Evolutionary conservation across 2,888 invertebrate species (phyloP).

Genomic region (Drosophila nigricruria): DNA sequence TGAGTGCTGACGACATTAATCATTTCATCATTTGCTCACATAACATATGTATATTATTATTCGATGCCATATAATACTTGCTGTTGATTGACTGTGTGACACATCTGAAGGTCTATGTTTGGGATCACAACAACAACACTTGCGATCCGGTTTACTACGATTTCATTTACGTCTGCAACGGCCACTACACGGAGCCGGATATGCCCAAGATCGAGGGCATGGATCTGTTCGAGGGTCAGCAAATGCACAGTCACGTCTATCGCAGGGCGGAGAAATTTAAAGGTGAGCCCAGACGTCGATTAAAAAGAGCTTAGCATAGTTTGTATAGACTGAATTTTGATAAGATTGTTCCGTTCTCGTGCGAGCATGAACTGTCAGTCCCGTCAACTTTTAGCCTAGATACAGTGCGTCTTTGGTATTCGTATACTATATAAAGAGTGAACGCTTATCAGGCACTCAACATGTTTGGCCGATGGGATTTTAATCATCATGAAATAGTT

Average conservation of each 20-base stretch:
- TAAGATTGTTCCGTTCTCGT: conserved; percentile 7
- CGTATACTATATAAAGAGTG: conserved; percentile 5
- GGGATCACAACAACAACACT: conserved; percentile 75
- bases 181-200: conserved; percentile 93
- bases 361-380: not conserved
- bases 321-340: not conserved
- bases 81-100: not conserved
- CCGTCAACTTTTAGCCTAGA: conserved; percentile 14
- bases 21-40: conserved; percentile 11
- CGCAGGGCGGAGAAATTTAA: conserved; percentile 90
- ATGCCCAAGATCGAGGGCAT: conserved; percentile 90
- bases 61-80: not conserved
- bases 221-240: conserved; percentile 88
- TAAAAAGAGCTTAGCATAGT: not conserved
- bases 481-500: conserved; percentile 17
- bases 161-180: conserved; percentile 94
- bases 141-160: conserved; percentile 89
- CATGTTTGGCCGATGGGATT: conserved; percentile 11
- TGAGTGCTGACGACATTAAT: conserved; percentile 83
- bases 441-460: conserved; percentile 37
- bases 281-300: conserved; percentile 76
- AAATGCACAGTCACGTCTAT: conserved; percentile 94
- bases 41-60: not conserved
- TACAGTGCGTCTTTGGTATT: conserved; percentile 19
- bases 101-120: conserved; percentile 76